Evolutionary conservation across 1,140 invertebrate species (phyloP).

Genomic region (Pogonognathellus flavescens): DNA sequence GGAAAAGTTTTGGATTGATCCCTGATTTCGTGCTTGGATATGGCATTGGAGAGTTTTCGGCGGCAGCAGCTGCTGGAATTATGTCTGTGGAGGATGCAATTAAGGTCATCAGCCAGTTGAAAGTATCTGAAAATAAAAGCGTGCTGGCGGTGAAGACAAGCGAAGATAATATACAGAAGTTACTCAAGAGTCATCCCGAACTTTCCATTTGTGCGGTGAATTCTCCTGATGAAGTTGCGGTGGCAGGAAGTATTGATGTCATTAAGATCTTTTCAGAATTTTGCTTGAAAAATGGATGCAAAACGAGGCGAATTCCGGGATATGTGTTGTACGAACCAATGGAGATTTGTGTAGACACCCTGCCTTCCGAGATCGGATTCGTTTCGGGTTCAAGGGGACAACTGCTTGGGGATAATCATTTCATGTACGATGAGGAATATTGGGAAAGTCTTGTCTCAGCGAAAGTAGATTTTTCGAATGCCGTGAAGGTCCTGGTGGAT

Average conservation of each 20-base stretch:
- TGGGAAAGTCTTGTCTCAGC: not conserved
- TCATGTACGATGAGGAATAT: conserved; percentile 22
- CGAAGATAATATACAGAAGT: not conserved
- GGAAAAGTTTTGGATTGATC: conserved; percentile 45
- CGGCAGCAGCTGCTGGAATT: conserved; percentile 40
- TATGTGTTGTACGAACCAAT: not conserved
- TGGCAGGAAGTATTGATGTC: not conserved
- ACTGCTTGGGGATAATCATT: conserved; percentile 24
- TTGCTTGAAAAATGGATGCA: conserved; percentile 31
- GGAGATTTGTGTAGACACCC: not conserved
- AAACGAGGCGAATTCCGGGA: not conserved
- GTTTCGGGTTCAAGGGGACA: not conserved
- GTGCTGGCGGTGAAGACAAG: conserved; percentile 5
- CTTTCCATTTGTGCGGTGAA: not conserved
- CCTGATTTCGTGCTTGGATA: conserved; percentile 52
- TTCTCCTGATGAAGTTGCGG: conserved; percentile 19
- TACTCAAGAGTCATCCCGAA: not conserved
- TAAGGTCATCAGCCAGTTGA: not conserved
- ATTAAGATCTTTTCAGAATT: conserved; percentile 17
- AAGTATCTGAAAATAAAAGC: not conserved
- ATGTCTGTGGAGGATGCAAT: not conserved
- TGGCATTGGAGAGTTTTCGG: conserved; percentile 50
- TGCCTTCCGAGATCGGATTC: not conserved
- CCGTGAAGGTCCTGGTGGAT: not conserved
- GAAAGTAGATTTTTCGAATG: conserved; percentile 10